Evolutionary conservation across 2,113 vertebrate genomes (phyloP).

Genomic region (Podocnemis expansa): DNA sequence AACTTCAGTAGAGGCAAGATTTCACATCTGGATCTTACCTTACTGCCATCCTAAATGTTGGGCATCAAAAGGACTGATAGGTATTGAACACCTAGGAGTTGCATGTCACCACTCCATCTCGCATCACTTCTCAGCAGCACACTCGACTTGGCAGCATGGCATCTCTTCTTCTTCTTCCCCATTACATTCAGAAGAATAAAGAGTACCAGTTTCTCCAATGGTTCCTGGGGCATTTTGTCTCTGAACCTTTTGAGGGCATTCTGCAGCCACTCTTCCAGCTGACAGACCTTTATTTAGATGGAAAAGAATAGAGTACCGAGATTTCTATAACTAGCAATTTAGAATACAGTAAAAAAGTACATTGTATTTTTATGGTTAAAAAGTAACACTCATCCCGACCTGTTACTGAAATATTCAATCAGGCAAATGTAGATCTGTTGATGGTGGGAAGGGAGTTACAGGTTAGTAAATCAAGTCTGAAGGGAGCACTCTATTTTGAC

Average conservation of each 20-base stretch:
- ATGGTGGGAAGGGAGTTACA: neutral
- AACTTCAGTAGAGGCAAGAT: neutral
- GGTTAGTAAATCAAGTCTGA: neutral
- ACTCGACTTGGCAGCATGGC: neutral
- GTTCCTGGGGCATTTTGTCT: neutral
- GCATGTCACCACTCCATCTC: neutral
- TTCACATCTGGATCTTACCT: neutral
- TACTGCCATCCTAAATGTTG: neutral
- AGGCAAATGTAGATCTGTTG: constrained; percentile 1
- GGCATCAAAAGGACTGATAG: neutral
- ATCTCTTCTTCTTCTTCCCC: constrained; percentile 13
- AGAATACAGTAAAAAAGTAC: constrained; percentile 4
- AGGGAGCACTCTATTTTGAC: neutral
- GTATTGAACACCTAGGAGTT: neutral
- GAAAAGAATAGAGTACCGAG: neutral
- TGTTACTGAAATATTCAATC: constrained; percentile 7
- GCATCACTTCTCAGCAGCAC: neutral
- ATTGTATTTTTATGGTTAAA: neutral
- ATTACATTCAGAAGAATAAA: neutral
- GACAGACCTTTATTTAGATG: constrained; percentile 32
- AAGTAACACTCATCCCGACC: neutral
- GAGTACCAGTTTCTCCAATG: neutral
- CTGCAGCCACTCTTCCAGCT: neutral
- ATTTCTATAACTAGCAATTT: neutral
- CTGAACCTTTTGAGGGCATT: neutral